Conservation (phyloP, 1,140 invertebrate species). For the Drosophila miranda region DNA sequence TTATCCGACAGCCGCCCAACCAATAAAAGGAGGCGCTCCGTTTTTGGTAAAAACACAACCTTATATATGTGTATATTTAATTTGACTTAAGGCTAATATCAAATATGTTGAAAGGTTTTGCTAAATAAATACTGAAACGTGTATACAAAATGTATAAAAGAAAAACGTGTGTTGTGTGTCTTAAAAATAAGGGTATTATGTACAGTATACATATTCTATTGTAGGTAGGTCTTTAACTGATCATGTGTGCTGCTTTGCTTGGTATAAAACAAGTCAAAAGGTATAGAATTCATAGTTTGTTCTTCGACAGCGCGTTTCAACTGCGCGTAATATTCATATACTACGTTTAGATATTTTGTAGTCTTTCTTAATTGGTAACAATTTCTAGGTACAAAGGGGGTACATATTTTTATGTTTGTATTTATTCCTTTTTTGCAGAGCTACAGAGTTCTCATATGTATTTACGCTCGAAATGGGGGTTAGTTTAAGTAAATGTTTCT, state of each 20-base stretch:
- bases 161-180: constrained; percentile 37
- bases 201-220: constrained; percentile 46
- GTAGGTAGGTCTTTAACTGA: constrained; percentile 37
- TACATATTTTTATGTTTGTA: constrained; percentile 39
- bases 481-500: constrained; percentile 45
- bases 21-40: background rate
- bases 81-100: constrained; percentile 72
- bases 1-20: background rate
- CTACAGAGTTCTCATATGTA: constrained; percentile 26
- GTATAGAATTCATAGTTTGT: constrained; percentile 35
- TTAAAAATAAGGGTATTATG: constrained; percentile 51
- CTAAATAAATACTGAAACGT: constrained; percentile 78
- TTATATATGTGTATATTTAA: constrained; percentile 65
- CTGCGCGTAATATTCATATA: constrained; percentile 32
- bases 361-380: constrained; percentile 62
- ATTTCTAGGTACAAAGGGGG: constrained; percentile 71
- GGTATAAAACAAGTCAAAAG: constrained; percentile 43
- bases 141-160: constrained; percentile 68
- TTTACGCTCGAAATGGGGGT: constrained; percentile 18
- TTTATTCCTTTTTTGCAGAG: constrained; percentile 42
- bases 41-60: constrained; percentile 72
- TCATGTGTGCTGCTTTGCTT: constrained; percentile 36
- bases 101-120: constrained; percentile 65
- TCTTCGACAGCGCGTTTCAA: constrained; percentile 44
- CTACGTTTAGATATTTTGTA: constrained; percentile 48